Conservation (phyloP, 92 coral and sea anemone species). For the Paragorgia papillata region DNA sequence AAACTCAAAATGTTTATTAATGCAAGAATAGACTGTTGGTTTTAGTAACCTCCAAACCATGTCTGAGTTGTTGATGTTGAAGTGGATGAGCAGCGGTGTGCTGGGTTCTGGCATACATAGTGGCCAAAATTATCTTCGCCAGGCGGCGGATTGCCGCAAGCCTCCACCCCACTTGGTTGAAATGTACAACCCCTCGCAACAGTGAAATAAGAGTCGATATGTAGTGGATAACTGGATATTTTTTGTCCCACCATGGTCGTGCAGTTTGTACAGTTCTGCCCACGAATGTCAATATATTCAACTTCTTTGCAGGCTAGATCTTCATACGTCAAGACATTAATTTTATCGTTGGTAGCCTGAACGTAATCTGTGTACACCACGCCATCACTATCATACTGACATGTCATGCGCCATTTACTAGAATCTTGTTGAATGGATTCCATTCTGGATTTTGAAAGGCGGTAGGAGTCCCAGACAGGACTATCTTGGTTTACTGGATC, state of each 20-base stretch:
- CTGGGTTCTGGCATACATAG: slow-evolving; percentile 2
- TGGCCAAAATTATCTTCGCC: slow-evolving; percentile 13
- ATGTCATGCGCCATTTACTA: slow-evolving; percentile 7
- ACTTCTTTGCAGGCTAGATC: background rate
- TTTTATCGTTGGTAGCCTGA: background rate
- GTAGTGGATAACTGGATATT: too few species aligned
- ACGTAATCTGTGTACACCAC: background rate
- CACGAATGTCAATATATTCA: background rate
- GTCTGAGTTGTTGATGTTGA: background rate
- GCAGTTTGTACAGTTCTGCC: background rate
- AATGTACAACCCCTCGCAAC: too few species aligned
- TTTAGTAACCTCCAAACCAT: too few species aligned
- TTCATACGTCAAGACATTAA: background rate
- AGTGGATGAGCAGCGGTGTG: slow-evolving; percentile 2
- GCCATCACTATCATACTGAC: slow-evolving; percentile 4
- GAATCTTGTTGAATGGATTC: slow-evolving; percentile 1
- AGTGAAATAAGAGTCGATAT: too few species aligned
- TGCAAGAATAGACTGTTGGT: too few species aligned
- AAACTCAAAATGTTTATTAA: too few species aligned
- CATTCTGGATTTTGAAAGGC: slow-evolving; percentile 3
- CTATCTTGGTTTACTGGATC: background rate
- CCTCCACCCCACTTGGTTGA: background rate
- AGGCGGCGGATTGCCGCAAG: background rate
- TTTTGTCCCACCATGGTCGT: background rate
- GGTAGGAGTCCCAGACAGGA: background rate